A percentile compares a stretch with the other conserved stretches of the same genome.
Conservation (phyloP, 2,888 invertebrate genomes). For the Notodonta dromedarius region DNA sequence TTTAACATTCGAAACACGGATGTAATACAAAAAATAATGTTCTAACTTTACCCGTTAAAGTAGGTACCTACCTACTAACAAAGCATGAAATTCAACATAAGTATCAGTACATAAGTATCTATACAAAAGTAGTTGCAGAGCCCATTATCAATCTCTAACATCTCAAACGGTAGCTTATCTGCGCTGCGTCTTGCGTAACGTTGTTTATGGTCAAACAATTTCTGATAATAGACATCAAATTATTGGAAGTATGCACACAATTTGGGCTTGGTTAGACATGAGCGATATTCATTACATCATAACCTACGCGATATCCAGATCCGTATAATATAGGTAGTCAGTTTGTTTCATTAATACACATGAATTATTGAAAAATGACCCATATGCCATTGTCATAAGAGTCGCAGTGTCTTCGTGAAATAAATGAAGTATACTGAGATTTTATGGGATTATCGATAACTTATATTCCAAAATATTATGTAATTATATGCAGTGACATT, state of each 20-base stretch:
- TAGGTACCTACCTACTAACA: neutral
- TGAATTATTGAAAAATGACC: no score
- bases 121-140: neutral
- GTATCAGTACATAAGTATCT: neutral
- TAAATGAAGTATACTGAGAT: no score
- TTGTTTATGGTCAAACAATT: neutral
- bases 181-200: neutral
- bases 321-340: no score
- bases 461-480: no score
- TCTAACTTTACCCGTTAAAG: neutral
- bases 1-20: constrained; percentile 1
- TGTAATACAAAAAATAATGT: neutral
- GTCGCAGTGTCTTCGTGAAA: no score
- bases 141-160: neutral
- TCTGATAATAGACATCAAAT: neutral
- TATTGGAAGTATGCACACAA: neutral
- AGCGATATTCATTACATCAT: no score
- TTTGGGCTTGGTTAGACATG: neutral
- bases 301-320: no score
- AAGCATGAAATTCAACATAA: neutral
- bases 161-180: constrained; percentile 1
- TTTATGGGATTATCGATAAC: no score
- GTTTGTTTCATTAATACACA: no score
- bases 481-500: no score
- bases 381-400: no score